Evolutionary conservation across 2,113 vertebrate species (phyloP).

Genomic region (Orycteropus afer): DNA sequence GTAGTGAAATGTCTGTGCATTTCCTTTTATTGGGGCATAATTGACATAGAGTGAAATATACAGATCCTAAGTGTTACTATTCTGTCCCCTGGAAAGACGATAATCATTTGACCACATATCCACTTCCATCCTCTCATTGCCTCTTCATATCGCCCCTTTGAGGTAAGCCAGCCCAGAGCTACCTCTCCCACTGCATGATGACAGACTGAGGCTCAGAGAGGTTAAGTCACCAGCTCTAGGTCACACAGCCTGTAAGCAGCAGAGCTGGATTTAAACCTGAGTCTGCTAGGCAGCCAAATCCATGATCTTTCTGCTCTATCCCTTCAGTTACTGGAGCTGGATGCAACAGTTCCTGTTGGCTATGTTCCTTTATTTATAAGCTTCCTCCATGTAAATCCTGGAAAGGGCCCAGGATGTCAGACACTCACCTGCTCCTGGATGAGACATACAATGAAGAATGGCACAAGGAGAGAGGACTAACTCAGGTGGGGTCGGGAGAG

Average conservation of each 20-base stretch:
- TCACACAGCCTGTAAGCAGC: background rate
- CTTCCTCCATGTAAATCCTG: background rate
- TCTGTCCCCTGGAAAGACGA: background rate
- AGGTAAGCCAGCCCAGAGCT: background rate
- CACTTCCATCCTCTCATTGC: background rate
- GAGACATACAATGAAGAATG: background rate
- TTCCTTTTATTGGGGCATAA: background rate
- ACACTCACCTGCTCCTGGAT: accelerated
- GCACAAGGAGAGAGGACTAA: background rate
- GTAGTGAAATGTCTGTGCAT: background rate
- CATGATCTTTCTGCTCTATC: too few species aligned
- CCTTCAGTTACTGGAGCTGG: too few species aligned
- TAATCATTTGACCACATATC: background rate
- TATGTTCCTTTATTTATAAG: background rate
- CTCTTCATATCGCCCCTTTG: background rate
- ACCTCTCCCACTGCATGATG: background rate
- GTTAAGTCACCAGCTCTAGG: background rate
- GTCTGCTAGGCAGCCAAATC: background rate
- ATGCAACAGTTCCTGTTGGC: background rate
- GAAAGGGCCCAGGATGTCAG: too few species aligned
- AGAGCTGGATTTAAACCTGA: background rate
- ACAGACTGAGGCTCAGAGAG: background rate
- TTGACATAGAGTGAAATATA: background rate
- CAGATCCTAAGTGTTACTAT: background rate
- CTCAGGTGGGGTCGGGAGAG: accelerated